These are phyloP conservation scores for Eupsittula cactorum DNA, from an alignment of 2,113 vertebrate species.

Conservation along the genomic window DNA sequence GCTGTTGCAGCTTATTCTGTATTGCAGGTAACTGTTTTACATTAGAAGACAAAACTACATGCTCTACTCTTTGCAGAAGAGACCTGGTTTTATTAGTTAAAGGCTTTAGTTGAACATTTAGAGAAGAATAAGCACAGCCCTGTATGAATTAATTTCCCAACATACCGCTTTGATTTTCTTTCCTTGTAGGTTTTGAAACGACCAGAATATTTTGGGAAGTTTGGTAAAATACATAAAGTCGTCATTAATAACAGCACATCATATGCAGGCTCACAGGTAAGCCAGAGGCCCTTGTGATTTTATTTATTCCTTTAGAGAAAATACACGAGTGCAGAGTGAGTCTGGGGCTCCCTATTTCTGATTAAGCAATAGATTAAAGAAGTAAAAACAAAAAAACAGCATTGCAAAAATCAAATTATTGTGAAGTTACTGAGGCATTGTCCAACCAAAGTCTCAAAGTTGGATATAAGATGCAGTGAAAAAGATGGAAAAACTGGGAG, in stretches of 20 bases:
- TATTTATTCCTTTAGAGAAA: not conserved
- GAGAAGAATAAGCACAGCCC: not conserved
- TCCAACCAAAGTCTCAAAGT: not conserved
- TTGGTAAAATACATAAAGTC: slow-evolving; percentile 99
- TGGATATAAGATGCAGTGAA: not conserved
- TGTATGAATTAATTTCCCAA: not conserved
- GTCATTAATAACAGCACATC: slow-evolving; percentile 99
- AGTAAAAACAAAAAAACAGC: not conserved
- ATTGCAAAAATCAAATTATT: not conserved
- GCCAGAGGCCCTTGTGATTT: slow-evolving; percentile 11
- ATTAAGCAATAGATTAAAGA: not conserved
- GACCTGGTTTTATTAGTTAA: not conserved
- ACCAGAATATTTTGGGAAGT: slow-evolving; percentile 99
- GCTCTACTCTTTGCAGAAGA: not conserved
- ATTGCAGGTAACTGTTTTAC: not conserved
- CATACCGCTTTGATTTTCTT: slow-evolving; percentile 6
- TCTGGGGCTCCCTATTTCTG: not conserved
- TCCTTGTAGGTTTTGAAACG: slow-evolving; percentile 92
- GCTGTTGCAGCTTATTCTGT: not conserved
- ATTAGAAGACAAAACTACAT: not conserved
- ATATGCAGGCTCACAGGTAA: slow-evolving; percentile 98
- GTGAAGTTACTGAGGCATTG: not conserved
- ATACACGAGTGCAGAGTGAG: not conserved
- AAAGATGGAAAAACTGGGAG: not conserved
- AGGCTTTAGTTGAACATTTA: not conserved